Evolutionary conservation across 2,888 invertebrate species (phyloP), one percentile per base, ranked within the genome.

Genomic region (Synanthedon formicaeformis): DNA sequence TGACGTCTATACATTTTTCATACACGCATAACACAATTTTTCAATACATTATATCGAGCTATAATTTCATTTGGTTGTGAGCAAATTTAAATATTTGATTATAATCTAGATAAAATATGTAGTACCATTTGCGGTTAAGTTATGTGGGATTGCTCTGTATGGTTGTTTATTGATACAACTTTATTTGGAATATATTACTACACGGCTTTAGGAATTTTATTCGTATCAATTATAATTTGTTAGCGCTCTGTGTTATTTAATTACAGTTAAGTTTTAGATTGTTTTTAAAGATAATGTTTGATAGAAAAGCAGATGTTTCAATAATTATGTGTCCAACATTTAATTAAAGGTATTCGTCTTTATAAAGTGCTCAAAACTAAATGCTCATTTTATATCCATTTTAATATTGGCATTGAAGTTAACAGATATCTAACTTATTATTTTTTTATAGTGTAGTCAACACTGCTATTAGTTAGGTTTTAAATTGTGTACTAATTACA

Each of bases 51-150:
- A n/a, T 53, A 23, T 60, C 63, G 60, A 59, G 59, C 59, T 60
- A 58, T 64, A 65, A 65, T 62, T 62, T 62, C 54, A 56, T 63
- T 57, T 49, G 48, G 54, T 56, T 58, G 60, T 58, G 56, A 63
- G 64, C 63, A 64, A 72, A 81, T 82, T 82, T 81, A 66, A 82
- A 82, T 82, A 80, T 81, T 81, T 80, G 75, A 83, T 82, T 80
- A 67, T 80, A 77, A 81, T 81, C 74, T 75, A 59, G 57, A 64
- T 61, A 66, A 71, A 62, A 66, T 65, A 58, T 63, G 68, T 69
- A n/a, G n/a, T 68, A 65, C 61, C 59, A 66, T 66, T 67, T 34
- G 56, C 13, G 8, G 45, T 13, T 14, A 45, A 45, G 45, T n/a
- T 13, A 45, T 45, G 45, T 45, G 14, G 45, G 45, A 45, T n/a